Conservation (phyloP, 1,140 invertebrate species). For the Chymomyza costata region DNA sequence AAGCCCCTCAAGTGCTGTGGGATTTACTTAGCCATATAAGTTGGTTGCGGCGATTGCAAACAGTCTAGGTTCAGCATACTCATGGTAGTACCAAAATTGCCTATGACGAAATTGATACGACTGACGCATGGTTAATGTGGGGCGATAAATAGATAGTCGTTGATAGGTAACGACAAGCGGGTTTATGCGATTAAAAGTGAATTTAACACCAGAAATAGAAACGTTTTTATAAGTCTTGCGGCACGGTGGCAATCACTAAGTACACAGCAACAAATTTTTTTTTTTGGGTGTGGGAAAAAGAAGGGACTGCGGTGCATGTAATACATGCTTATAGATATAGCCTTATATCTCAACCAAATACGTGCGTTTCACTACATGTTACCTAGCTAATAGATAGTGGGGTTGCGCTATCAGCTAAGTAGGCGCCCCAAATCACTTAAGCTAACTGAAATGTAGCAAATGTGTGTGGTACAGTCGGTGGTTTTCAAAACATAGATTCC, state of each 20-base stretch:
- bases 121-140: conserved; percentile 16
- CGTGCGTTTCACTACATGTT: neutral
- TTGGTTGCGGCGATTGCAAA: conserved; percentile 16
- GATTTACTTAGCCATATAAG: conserved; percentile 74
- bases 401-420: conserved; percentile 62
- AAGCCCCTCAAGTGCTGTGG: conserved; percentile 57
- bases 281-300: too few species aligned
- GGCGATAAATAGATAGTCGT: conserved; percentile 58
- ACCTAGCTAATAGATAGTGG: conserved; percentile 59
- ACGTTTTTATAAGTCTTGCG: conserved; percentile 22
- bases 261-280: too few species aligned
- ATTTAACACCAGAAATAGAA: conserved; percentile 64
- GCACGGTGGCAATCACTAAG: conserved; percentile 14
- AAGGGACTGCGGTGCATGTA: conserved; percentile 31
- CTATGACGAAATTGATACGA: conserved; percentile 57
- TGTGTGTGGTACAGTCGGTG: too few species aligned
- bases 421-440: conserved; percentile 72
- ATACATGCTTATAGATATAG: conserved; percentile 56
- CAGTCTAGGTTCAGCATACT: neutral
- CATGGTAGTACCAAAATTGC: conserved; percentile 28
- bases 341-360: conserved; percentile 25
- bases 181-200: conserved; percentile 73
- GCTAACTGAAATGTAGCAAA: conserved; percentile 42
- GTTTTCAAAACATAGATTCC: too few species aligned
- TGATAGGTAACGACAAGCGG: conserved; percentile 54